phyloP scores from a whole-genome alignment of 1,140 invertebrate genomes.

The Sminthurides bifidus region DNA sequence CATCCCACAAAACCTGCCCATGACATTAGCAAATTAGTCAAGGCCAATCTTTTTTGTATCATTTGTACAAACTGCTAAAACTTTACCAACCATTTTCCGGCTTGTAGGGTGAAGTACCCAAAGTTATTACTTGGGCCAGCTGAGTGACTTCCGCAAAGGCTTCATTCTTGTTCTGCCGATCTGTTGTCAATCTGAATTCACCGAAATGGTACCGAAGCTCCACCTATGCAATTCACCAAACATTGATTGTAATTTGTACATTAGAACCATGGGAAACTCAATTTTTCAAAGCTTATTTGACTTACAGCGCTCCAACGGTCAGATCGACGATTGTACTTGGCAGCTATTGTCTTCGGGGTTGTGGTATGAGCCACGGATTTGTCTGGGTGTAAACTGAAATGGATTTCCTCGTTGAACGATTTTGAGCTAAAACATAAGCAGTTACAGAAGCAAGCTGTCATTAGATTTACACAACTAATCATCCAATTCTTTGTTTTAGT shows the following conservation, averaged over 20 bases:
- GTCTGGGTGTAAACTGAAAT: slow-evolving; percentile 62
- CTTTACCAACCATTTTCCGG: slow-evolving; percentile 23
- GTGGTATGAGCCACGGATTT: slow-evolving; percentile 52
- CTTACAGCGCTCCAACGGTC: slow-evolving; percentile 47
- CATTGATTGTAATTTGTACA: slow-evolving; percentile 1
- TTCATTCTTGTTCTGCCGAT: slow-evolving; percentile 54
- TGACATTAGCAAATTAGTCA: neutral
- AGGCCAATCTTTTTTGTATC: neutral
- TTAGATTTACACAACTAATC: neutral
- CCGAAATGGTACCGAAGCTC: slow-evolving; percentile 62
- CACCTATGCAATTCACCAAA: slow-evolving; percentile 37
- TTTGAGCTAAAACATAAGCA: slow-evolving; percentile 44
- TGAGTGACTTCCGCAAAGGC: slow-evolving; percentile 46
- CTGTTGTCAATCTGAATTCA: slow-evolving; percentile 57
- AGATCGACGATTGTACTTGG: slow-evolving; percentile 54
- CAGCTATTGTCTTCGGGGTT: slow-evolving; percentile 45
- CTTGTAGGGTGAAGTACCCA: slow-evolving; percentile 28
- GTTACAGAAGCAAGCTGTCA: neutral
- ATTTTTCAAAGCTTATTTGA: slow-evolving; percentile 39
- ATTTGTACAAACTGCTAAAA: neutral
- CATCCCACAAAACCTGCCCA: slow-evolving; percentile 68
- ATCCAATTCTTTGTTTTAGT: neutral
- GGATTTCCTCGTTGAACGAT: slow-evolving; percentile 66
- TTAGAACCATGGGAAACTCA: neutral
- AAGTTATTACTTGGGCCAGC: slow-evolving; percentile 22